phyloP scores from a whole-genome alignment of 2,888 invertebrate genomes.

The Eustalomyia histrio region DNA sequence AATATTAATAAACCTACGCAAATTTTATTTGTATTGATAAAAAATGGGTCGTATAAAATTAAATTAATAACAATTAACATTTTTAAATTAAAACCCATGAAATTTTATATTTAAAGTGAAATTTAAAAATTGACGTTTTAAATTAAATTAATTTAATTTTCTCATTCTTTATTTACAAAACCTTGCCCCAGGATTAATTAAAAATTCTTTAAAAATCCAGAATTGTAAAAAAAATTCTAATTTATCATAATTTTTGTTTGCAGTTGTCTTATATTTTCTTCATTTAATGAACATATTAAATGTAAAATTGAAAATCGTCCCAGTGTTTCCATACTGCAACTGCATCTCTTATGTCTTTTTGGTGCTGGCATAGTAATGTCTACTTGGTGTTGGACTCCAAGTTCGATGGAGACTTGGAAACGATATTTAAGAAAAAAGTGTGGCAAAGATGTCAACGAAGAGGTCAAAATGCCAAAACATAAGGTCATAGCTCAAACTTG shows the following conservation, averaged over 20 bases:
- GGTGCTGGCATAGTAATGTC: slow-evolving; percentile 93
- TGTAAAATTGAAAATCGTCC: slow-evolving; percentile 88
- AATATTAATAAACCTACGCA: too few species aligned
- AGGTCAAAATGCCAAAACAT: slow-evolving; percentile 90
- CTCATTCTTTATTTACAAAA: too few species aligned
- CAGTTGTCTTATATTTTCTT: slow-evolving; percentile 79
- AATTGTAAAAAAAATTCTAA: too few species aligned
- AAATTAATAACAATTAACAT: too few species aligned
- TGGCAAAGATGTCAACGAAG: slow-evolving; percentile 85
- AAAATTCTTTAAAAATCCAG: too few species aligned
- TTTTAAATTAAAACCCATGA: too few species aligned
- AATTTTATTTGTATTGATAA: too few species aligned
- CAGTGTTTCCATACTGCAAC: slow-evolving; percentile 89
- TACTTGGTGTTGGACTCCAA: slow-evolving; percentile 95
- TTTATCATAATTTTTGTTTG: slow-evolving; percentile 40
- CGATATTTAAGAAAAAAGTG: slow-evolving; percentile 89
- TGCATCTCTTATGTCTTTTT: slow-evolving; percentile 91
- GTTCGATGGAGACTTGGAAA: slow-evolving; percentile 91
- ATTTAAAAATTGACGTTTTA: too few species aligned
- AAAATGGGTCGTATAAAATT: too few species aligned
- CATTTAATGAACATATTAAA: slow-evolving; percentile 73
- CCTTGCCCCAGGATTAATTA: too few species aligned
- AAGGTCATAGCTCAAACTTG: slow-evolving; percentile 95
- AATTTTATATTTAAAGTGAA: too few species aligned
- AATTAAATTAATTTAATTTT: too few species aligned